Conservation (phyloP, 2,113 vertebrate species). For the Gymnorhina tibicen region DNA sequence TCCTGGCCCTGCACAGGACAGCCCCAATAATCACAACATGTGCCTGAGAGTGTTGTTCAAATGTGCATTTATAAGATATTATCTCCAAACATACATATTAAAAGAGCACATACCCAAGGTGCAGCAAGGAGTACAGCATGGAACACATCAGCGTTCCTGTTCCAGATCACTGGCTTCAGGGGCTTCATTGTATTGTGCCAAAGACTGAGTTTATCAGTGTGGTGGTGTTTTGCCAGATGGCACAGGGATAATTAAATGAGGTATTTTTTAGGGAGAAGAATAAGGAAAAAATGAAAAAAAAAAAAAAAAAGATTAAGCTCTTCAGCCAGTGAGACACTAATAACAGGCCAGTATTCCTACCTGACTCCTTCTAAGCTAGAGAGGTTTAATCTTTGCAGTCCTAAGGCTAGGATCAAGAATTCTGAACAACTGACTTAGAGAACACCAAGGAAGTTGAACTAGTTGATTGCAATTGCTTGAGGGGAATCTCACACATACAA, state of each 20-base stretch:
- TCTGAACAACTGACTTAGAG: neutral
- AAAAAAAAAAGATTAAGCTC: neutral
- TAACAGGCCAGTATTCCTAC: neutral
- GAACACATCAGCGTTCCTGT: neutral
- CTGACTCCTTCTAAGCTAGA: neutral
- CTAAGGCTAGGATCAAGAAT: constrained; percentile 27
- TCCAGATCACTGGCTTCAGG: neutral
- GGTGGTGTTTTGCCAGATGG: neutral
- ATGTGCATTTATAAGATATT: neutral
- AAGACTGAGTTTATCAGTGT: neutral
- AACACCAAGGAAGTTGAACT: neutral
- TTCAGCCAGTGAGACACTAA: neutral
- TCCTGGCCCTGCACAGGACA: neutral
- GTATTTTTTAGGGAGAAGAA: neutral
- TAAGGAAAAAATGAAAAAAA: neutral
- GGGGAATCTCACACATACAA: neutral
- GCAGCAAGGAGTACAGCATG: neutral
- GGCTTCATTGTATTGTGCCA: neutral
- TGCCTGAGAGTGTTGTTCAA: neutral
- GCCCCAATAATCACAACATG: neutral
- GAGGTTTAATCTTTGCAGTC: constrained; percentile 12
- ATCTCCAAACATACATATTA: neutral
- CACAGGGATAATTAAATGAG: neutral
- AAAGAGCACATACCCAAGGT: neutral
- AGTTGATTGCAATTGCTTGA: neutral